A percentile compares a stretch with the other conserved stretches of the same genome.
Evolutionary conservation across 2,113 vertebrate genomes (phyloP).

Genomic region (Apodemus sylvaticus): DNA sequence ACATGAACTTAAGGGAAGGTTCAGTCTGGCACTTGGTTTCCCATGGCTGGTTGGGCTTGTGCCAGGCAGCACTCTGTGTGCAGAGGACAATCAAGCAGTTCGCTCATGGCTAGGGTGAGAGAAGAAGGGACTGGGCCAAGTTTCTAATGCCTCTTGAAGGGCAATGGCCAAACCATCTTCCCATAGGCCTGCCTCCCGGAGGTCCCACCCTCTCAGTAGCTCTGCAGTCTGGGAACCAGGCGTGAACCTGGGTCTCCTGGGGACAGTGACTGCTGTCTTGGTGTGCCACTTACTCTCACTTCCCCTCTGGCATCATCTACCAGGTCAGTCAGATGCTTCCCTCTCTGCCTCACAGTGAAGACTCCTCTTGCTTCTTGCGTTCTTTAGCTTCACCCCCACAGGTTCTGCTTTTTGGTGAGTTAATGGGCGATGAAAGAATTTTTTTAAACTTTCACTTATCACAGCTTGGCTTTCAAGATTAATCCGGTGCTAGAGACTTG

Average conservation of each 20-base stretch:
- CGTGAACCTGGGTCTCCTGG: not conserved
- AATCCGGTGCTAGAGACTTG: not conserved
- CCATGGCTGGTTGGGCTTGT: not conserved
- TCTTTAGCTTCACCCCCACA: not conserved
- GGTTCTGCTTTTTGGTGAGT: conserved; percentile 23
- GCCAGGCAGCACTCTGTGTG: not conserved
- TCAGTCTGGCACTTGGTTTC: not conserved
- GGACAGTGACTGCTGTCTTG: not conserved
- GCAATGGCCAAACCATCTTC: not conserved
- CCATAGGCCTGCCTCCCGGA: not conserved
- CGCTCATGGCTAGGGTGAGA: not conserved
- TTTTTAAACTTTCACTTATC: conserved; percentile 28
- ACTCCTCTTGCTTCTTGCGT: not conserved
- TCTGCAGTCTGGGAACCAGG: too few relatives aligned
- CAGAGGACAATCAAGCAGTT: not conserved
- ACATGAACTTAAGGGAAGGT: not conserved
- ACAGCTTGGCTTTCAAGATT: conserved; percentile 59
- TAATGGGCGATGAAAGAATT: not conserved
- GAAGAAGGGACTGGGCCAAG: too few relatives aligned
- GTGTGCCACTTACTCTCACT: not conserved
- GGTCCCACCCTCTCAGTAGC: not conserved
- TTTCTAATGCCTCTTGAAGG: not conserved
- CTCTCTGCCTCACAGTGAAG: not conserved
- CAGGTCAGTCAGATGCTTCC: not conserved
- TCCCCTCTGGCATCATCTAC: not conserved